Conservation (phyloP, 2,888 invertebrate genomes). For the Drosophila robusta region DNA sequence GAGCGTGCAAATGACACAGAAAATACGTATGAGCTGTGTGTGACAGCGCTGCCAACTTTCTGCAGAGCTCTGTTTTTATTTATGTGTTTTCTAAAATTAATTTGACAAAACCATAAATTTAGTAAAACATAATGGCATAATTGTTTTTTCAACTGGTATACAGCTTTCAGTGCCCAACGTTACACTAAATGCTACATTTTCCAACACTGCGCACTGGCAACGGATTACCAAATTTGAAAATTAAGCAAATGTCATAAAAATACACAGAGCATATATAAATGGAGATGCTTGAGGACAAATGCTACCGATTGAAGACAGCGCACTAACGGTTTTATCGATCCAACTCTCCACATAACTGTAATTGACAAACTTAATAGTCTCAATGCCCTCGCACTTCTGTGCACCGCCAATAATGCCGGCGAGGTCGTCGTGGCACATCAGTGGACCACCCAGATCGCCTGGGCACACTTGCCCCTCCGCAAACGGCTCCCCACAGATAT, state of each 20-base stretch:
- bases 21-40: neutral
- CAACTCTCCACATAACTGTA: constrained; percentile 23
- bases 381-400: constrained; percentile 32
- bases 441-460: constrained; percentile 64
- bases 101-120: neutral
- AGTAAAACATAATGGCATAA: too few relatives aligned
- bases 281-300: constrained; percentile 1
- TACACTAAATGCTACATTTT: neutral
- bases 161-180: neutral
- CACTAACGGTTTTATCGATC: constrained; percentile 12
- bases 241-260: neutral
- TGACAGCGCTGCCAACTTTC: constrained; percentile 25
- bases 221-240: neutral
- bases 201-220: constrained; percentile 3
- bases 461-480: constrained; percentile 39
- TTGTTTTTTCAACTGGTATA: neutral
- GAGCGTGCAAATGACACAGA: neutral
- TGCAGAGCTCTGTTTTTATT: neutral
- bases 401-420: constrained; percentile 54
- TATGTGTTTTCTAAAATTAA: neutral
- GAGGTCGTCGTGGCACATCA: constrained; percentile 39
- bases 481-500: constrained; percentile 40
- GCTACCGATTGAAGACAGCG: neutral
- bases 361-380: constrained; percentile 50
- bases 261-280: constrained; percentile 2